A percentile compares a stretch with the other conserved stretches of the same genome.
Evolutionary conservation across 2,888 invertebrate species (phyloP).

Genomic region (Busseola fusca): DNA sequence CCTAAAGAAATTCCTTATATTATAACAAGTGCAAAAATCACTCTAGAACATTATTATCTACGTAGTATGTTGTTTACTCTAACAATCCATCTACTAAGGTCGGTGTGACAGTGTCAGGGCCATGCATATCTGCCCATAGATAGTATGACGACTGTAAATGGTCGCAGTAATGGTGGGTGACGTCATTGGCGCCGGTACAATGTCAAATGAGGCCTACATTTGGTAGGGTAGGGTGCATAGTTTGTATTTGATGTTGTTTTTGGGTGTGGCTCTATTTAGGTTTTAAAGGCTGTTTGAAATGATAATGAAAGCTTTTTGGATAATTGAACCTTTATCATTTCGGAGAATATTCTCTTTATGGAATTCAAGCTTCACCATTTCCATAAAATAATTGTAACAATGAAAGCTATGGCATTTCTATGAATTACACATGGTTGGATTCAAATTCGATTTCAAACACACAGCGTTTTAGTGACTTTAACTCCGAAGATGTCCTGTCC

Average conservation of each 20-base stretch:
- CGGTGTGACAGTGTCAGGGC: constrained; percentile 43
- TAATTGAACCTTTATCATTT: not conserved
- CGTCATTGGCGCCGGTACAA: constrained; percentile 47
- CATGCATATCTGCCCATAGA: constrained; percentile 45
- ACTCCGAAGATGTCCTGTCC: no score
- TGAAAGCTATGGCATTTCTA: not conserved
- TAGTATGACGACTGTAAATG: constrained; percentile 41
- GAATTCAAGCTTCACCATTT: not conserved
- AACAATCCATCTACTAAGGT: constrained; percentile 17
- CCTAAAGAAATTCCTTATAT: constrained; percentile 17
- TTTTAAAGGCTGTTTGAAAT: constrained; percentile 1
- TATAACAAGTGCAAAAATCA: constrained; percentile 10
- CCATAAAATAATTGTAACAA: not conserved
- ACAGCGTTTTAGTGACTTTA: no score
- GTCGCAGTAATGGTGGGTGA: constrained; percentile 41
- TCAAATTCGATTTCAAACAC: no score
- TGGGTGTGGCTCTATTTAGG: constrained; percentile 13
- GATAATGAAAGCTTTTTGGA: not conserved
- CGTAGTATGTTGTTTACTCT: constrained; percentile 6
- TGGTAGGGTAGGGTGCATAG: constrained; percentile 34
- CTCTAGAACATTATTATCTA: constrained; percentile 1
- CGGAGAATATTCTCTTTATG: not conserved
- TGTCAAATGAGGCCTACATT: constrained; percentile 37
- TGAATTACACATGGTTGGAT: not conserved
- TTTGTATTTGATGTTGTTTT: constrained; percentile 13